Base-by-base conservation (phyloP, 2,113 vertebrate species). In the Callionymus lyra region DNA sequence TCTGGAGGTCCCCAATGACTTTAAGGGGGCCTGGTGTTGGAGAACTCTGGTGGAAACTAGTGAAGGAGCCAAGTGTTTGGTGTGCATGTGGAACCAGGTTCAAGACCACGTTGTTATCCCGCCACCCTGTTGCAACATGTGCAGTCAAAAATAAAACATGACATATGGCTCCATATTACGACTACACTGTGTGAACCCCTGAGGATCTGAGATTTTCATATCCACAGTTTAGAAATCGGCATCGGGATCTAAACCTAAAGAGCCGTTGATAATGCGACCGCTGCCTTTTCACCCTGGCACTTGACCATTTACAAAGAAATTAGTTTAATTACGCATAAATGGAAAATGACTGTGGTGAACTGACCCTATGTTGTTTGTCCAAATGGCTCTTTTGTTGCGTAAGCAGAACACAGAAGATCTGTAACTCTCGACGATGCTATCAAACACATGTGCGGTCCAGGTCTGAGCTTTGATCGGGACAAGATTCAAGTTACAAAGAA, bases 261-360 rank as follows among this genome's bases (percentile, higher is more conserved):
- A 65, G 34, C 41, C 18, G 51, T 63, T 37, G 31, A 47, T 61
- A 56, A 58, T 40, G 48, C 50, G 44, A 43, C 59, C 52, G 34
- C 33, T 47, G 6, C 21, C 38, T 43, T 52, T 50, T 57, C 34
- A 47, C 35, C 50, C 19, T 54, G 31, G 58, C 31, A 15, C 34
- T 65, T 60, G 44, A 59, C 60, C 51, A 33, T 62, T 59, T 68
- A 59, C 58, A 56, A 59, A 63, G 44, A 56, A 77, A 83, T 76
- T 50, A 69, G 60, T 51, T 60, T 76, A 77, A 85, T 80, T 74
- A 62, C 9, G 60, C 74, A 72, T 81, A 77, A 82, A 83, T 66
- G 67, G 72, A 66, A 83, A 84, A 81, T 74, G 50, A 44, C 61
- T 81, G 64, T 68, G 43, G 60, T 60, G 57, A 77, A 80, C 77